Base-by-base conservation (phyloP, 1,140 invertebrate species). In the Pteromalus puparum region DNA sequence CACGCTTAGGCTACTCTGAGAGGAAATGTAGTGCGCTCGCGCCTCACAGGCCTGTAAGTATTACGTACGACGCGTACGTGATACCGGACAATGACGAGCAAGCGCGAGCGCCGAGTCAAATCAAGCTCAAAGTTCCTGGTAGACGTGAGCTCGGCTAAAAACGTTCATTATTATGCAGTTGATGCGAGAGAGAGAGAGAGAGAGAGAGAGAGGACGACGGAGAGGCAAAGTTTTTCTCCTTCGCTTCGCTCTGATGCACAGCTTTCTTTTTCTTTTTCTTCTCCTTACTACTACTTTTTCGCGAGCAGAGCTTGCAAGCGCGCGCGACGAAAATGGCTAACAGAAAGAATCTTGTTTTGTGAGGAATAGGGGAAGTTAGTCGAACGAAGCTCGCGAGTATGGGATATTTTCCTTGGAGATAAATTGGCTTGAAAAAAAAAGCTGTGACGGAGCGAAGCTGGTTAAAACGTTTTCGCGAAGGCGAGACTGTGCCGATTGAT, bases 91-190 rank as follows among this genome's bases (percentile, higher is more conserved):
- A 74, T 74, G 72, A 74, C 18, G 68, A 26, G 24, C n/a, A n/a
- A 28, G 67, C 21, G 21, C 65, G 67, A 12, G 70, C 26, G 72
- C 34, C 68, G 21, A 74, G 34, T 74, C 72, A 74, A 74, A 74
- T 74, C 73, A 74, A 38, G 38, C 73, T 74, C 73, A 42, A 74
- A 30, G 26, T n/a, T 38, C 2, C 21, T n/a, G 24, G 24, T 38
- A 46, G 42, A 26, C 74, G 74, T 38, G 2, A n/a, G 28, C 24
- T 18, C 2, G 26, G 26, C 75, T 68, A 81, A 81, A 72, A 46
- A 24, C 48, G 2, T 61, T 73, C 80, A 74, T 74, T 82, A 82
- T 46, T 61, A 74, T 74, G 80, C 80, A 74, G 70, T 81, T 61
- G 80, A 72, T 74, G 46, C 68, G n/a, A n/a, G n/a, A n/a, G n/a